Percentiles rank a stretch among this genome's conserved stretches.
Conservation (phyloP, 2,797 vertebrate genomes). For the Siniperca undulata region DNA sequence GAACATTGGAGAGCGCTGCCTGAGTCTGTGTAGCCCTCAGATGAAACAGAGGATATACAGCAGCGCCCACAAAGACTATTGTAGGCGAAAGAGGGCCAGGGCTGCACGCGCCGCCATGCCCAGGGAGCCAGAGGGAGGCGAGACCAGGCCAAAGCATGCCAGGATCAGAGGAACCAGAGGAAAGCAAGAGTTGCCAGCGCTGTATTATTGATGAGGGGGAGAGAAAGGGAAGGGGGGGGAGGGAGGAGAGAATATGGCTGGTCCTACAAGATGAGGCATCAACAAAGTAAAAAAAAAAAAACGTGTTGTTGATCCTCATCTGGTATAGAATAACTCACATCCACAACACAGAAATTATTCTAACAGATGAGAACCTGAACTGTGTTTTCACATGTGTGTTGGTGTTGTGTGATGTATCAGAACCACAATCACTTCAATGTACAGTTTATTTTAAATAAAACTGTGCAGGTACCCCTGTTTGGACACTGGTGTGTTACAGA, state of each 20-base stretch:
- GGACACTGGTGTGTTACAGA: not conserved
- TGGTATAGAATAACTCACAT: constrained; percentile 25
- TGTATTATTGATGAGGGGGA: constrained; percentile 86
- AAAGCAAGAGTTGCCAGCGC: constrained; percentile 79
- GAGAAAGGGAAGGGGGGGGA: constrained; percentile 65
- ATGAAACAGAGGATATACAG: constrained; percentile 66
- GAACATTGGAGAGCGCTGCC: constrained; percentile 48
- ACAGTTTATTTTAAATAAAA: constrained; percentile 2
- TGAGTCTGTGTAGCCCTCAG: constrained; percentile 61
- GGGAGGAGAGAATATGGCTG: constrained; percentile 59
- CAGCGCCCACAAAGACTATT: constrained; percentile 62
- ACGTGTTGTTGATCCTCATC: constrained; percentile 10
- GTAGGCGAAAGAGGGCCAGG: constrained; percentile 61
- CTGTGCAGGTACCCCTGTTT: not conserved
- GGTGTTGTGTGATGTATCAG: not conserved
- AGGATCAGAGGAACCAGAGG: constrained; percentile 79
- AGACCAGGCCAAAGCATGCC: constrained; percentile 76
- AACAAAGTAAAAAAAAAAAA: constrained; percentile 17
- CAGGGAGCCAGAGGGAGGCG: constrained; percentile 75
- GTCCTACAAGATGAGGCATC: constrained; percentile 50
- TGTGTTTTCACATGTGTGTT: not conserved
- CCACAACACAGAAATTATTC: not conserved
- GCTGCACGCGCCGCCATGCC: constrained; percentile 75
- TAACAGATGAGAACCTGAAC: not conserved
- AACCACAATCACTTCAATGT: not conserved